These are phyloP conservation scores for Byasa hedistus DNA, from an alignment of 2,888 invertebrate species.

Conservation along the genomic window DNA sequence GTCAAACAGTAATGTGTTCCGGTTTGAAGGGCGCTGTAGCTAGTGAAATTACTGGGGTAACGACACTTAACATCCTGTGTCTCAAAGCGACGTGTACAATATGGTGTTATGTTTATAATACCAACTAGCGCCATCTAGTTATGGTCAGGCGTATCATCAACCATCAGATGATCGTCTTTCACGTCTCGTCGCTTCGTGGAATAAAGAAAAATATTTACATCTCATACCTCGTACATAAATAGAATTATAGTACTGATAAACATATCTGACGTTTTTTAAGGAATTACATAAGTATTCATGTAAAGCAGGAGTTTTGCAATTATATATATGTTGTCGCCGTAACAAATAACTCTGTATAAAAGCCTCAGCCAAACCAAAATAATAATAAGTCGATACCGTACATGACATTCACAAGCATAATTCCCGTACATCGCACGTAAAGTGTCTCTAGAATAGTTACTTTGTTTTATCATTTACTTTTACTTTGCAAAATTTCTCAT, in stretches of 20 bases:
- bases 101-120: too few relatives aligned
- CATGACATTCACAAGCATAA: constrained; percentile 27
- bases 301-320: constrained; percentile 15
- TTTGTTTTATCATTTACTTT: not conserved
- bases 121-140: too few relatives aligned
- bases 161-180: too few relatives aligned
- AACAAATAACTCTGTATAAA: constrained; percentile 74
- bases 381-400: constrained; percentile 38
- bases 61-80: too few relatives aligned
- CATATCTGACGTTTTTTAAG: constrained; percentile 21
- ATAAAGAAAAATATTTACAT: constrained; percentile 2
- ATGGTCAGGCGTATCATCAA: too few relatives aligned
- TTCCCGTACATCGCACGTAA: constrained; percentile 5
- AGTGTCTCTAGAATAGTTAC: not conserved
- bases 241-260: constrained; percentile 19
- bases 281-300: constrained; percentile 9
- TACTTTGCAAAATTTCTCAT: not conserved
- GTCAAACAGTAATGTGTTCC: too few relatives aligned
- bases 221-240: constrained; percentile 18
- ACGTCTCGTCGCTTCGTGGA: too few relatives aligned
- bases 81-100: too few relatives aligned
- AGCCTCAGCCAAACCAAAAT: constrained; percentile 75
- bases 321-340: constrained; percentile 13
- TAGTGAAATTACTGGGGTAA: too few relatives aligned
- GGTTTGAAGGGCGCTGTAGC: too few relatives aligned